phyloP scores from a whole-genome alignment of 2,113 vertebrate species.

The Corvus moneduloides region DNA sequence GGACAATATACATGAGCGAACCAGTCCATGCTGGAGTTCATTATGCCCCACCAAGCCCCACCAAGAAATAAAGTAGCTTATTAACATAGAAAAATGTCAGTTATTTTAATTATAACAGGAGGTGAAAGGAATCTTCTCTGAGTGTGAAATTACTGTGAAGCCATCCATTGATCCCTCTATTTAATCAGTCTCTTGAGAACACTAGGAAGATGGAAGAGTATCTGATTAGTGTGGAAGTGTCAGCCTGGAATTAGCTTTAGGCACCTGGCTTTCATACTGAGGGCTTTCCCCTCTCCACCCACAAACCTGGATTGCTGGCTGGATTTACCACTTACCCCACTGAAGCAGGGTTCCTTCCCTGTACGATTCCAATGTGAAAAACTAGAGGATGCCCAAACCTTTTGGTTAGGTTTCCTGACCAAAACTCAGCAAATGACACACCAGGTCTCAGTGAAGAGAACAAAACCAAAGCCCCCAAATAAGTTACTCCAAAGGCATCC shows the following conservation, averaged over 20 bases:
- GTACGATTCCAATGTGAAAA: neutral
- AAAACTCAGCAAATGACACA: neutral
- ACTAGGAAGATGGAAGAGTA: neutral
- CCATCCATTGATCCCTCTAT: neutral
- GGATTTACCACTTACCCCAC: neutral
- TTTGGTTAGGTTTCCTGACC: neutral
- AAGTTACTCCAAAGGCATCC: neutral
- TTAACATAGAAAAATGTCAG: constrained; percentile 49
- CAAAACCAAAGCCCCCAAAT: neutral
- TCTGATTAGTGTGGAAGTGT: neutral
- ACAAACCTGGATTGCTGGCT: neutral
- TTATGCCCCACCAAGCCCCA: neutral
- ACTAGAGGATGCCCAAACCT: neutral
- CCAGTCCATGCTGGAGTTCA: neutral
- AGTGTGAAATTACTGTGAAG: constrained; percentile 39
- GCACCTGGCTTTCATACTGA: rapidly evolving
- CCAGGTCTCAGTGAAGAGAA: neutral
- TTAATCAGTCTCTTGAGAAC: constrained; percentile 45
- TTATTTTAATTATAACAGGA: constrained; percentile 28
- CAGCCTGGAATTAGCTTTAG: neutral
- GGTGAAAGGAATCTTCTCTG: neutral
- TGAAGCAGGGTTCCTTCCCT: neutral
- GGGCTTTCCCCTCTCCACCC: neutral
- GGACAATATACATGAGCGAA: neutral
- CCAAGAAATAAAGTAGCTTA: constrained; percentile 28